Percentiles rank a stretch among this genome's conserved stretches.
These are phyloP conservation scores for Nothoprocta perdicaria DNA, from an alignment of 2,113 vertebrate genomes.

Conservation along the genomic window DNA sequence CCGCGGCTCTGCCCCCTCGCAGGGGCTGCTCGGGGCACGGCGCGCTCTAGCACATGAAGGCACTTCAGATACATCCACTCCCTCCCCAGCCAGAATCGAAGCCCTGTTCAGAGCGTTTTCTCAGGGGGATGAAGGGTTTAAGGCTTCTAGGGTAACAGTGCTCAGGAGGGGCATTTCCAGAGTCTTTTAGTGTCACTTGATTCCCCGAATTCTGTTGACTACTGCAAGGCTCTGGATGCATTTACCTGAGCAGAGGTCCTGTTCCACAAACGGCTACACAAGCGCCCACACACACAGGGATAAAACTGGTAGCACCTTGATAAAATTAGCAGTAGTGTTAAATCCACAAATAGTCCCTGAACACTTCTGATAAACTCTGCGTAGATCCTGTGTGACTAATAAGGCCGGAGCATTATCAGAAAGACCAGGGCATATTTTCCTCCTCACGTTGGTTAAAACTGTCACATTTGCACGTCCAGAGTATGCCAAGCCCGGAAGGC, in stretches of 20 bases:
- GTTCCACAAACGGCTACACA: neutral
- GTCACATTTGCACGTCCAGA: conserved; percentile 31
- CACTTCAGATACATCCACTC: conserved; percentile 35
- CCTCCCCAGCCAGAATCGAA: neutral
- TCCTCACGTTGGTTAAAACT: neutral
- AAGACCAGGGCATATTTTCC: neutral
- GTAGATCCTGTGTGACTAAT: conserved; percentile 18
- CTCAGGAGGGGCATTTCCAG: neutral
- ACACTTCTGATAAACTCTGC: neutral
- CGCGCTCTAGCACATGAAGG: conserved; percentile 41
- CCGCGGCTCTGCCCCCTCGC: too few species aligned
- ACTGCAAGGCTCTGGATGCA: neutral
- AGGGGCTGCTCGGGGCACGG: neutral
- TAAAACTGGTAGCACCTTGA: neutral
- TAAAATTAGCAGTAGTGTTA: neutral
- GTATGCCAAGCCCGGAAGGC: conserved; percentile 41
- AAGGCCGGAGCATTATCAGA: conserved; percentile 19
- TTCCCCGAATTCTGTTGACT: neutral
- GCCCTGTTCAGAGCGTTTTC: neutral
- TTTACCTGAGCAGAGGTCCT: conserved; percentile 18
- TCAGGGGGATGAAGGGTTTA: conserved; percentile 5
- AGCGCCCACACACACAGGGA: neutral
- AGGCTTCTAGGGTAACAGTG: conserved; percentile 21
- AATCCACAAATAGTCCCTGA: neutral
- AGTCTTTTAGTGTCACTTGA: neutral